Conservation (phyloP, 2,797 vertebrate genomes). For the Rhabdomys pumilio region DNA sequence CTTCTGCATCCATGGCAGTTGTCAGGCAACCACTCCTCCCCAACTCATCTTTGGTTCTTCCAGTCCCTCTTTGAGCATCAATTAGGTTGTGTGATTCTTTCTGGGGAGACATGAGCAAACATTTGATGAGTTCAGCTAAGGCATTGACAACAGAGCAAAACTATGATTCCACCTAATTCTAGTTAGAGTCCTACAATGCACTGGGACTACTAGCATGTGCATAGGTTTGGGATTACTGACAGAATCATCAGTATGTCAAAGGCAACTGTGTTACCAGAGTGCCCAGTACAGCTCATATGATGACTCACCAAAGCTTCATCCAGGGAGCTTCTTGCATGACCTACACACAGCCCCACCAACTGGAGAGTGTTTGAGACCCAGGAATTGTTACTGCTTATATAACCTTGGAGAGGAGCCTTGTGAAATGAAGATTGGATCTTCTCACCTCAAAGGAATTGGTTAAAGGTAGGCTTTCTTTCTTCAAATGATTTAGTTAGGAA, state of each 20-base stretch:
- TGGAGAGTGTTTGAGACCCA: background rate
- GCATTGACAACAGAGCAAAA: background rate
- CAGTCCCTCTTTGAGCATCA: background rate
- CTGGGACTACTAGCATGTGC: fast-evolving
- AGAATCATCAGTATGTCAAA: background rate
- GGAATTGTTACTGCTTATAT: background rate
- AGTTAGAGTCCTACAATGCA: background rate
- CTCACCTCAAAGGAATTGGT: background rate
- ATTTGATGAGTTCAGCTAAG: background rate
- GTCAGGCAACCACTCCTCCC: background rate
- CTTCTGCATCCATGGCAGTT: background rate
- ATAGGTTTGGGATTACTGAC: background rate
- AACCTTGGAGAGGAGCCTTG: background rate
- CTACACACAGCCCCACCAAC: background rate
- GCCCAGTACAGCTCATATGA: background rate
- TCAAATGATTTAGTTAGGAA: background rate
- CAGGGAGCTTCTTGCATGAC: background rate
- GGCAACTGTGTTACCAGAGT: background rate
- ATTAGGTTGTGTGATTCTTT: background rate
- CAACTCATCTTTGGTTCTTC: background rate
- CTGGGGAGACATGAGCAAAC: background rate
- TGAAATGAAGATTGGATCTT: background rate
- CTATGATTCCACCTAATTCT: background rate
- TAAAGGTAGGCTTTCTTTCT: background rate
- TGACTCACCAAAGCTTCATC: background rate